Evolutionary conservation across 2,797 vertebrate genomes (phyloP), one percentile per base, ranked within the genome.

Genomic region (Ciconia nigra): DNA sequence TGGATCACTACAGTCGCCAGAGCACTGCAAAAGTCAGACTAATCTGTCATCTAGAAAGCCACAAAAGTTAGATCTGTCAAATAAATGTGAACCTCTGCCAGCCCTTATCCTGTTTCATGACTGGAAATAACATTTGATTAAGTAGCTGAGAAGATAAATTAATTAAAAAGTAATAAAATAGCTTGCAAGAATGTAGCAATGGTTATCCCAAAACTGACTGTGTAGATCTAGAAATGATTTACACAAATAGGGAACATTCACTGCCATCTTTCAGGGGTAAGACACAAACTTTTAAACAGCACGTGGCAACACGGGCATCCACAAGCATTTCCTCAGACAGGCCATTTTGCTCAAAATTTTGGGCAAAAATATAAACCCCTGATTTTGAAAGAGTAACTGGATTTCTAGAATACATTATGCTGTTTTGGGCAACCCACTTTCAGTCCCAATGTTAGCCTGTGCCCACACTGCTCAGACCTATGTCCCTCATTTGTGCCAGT

Each of bases 41-140:
- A 79, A 95, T 95, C 92, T 79, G 25, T 93, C 85, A 87, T 80
- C 59, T 70, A 59, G 47, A 87, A 87, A 94, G 52, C 47, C 44
- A 80, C 37, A 63, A 91, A 66, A 87, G 8, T 33, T 61, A 54
- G 41, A 71, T 76, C 73, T 91, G 91, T 70, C 82, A 91, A 93
- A 80, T 58, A 91, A 89, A 87, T 37, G 31, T 52, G 87, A 94
- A 85, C 31, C 15, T 87, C 39, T 22, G 58, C 14, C 57, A 91
- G 65, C 31, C 55, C n/a, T 26, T 71, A 58, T 67, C 41, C 63
- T 77, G 54, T 89, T 91, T 89, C 63, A 84, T 42, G 41, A 16
- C 52, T 67, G 76, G 37, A 93, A 94, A 92, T 61, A 91, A n/a
- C 33, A 71, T 71, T 80, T 74, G 63, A 89, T 78, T 89, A 73